These are phyloP conservation scores for Holacanthella duospinosa DNA, from an alignment of 2,888 invertebrate genomes.

Conservation along the genomic window DNA sequence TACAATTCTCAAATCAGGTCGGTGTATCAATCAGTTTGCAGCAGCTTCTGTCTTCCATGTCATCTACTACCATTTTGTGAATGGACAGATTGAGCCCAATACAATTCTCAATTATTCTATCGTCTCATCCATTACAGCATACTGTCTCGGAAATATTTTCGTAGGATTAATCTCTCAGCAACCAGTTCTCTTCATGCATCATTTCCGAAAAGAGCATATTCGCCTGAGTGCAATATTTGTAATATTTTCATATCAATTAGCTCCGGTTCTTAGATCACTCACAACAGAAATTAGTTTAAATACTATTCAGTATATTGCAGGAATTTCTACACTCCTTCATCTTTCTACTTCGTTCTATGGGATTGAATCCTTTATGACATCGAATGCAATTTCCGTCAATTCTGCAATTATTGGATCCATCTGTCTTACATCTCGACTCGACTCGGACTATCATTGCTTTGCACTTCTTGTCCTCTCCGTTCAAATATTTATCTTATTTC, in stretches of 20 bases:
- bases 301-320: constrained; percentile 88
- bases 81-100: constrained; percentile 15
- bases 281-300: constrained; percentile 96
- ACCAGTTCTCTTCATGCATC: constrained; percentile 14
- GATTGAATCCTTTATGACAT: constrained; percentile 73
- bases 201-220: constrained; percentile 20
- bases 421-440: constrained; percentile 82
- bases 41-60: constrained; percentile 27
- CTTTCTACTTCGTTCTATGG: constrained; percentile 89
- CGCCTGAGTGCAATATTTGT: constrained; percentile 21
- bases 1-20: constrained; percentile 20
- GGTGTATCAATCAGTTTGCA: constrained; percentile 25
- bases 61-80: constrained; percentile 31
- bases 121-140: constrained; percentile 21
- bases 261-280: constrained; percentile 83
- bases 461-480: constrained; percentile 80
- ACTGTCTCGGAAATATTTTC: constrained; percentile 22
- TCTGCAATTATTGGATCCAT: constrained; percentile 91
- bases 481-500: constrained; percentile 77
- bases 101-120: constrained; percentile 12
- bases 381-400: constrained; percentile 82
- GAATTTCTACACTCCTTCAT: constrained; percentile 75
- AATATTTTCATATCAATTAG: constrained; percentile 18
- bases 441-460: constrained; percentile 76
- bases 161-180: constrained; percentile 17